Conservation (phyloP, 2,113 vertebrate genomes). For the Poeciliopsis retropinna region DNA sequence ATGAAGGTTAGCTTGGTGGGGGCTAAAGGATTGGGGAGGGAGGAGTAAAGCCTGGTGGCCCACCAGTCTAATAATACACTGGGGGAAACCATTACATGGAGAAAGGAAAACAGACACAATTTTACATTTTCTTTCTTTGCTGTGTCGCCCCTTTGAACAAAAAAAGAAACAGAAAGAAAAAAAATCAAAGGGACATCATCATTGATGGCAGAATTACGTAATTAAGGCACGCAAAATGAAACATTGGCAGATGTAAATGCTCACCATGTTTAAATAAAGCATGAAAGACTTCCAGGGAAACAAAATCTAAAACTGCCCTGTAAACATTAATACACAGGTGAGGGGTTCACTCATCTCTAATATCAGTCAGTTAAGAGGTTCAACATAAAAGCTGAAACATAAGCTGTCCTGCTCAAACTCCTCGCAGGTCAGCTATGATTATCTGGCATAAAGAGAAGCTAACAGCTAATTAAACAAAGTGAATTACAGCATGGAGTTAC, state of each 20-base stretch:
- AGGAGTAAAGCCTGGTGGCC: too few species aligned
- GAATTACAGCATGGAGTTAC: constrained; percentile 22
- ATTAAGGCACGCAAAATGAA: constrained; percentile 62
- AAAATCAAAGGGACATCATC: constrained; percentile 63
- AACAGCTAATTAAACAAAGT: constrained; percentile 23
- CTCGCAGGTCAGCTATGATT: not conserved
- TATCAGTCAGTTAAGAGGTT: not conserved
- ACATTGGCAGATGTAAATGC: constrained; percentile 44
- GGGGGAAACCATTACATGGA: not conserved
- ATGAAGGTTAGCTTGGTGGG: too few species aligned
- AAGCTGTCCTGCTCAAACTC: constrained; percentile 7
- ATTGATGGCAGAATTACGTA: constrained; percentile 65
- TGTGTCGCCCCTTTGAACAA: not conserved
- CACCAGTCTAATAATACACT: too few species aligned
- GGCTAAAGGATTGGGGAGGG: too few species aligned
- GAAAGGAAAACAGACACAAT: constrained; percentile 5
- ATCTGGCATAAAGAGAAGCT: constrained; percentile 27
- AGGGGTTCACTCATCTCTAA: constrained; percentile 7
- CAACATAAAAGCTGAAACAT: not conserved
- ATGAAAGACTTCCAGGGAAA: constrained; percentile 2
- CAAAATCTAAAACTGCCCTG: constrained; percentile 9
- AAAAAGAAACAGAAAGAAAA: too few species aligned
- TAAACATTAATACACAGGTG: not conserved
- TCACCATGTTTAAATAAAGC: constrained; percentile 4
- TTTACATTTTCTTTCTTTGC: constrained; percentile 1